phyloP scores from a whole-genome alignment of 2,888 invertebrate genomes.

The Drosophila sordidapex region DNA sequence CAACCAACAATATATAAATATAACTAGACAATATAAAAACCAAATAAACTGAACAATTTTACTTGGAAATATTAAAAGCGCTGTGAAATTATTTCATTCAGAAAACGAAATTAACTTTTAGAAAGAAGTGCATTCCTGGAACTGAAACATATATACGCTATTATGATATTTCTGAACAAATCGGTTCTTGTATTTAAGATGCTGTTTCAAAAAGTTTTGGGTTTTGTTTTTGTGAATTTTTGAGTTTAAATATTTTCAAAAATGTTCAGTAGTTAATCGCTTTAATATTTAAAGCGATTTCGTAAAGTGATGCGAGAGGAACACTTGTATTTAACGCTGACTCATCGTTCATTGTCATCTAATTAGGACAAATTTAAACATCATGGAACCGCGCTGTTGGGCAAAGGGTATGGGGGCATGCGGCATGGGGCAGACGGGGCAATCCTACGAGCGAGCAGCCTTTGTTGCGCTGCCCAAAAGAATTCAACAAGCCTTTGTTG shows the following conservation, averaged over 20 bases:
- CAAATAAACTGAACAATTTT: constrained; percentile 67
- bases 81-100: background rate
- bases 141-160: background rate
- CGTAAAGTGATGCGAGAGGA: constrained; percentile 6
- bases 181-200: background rate
- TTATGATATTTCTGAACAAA: background rate
- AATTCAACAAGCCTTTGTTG: constrained; percentile 70
- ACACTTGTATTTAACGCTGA: constrained; percentile 55
- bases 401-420: background rate
- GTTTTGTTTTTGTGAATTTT: background rate
- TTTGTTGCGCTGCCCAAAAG: constrained; percentile 44
- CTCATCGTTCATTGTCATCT: constrained; percentile 83
- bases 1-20: constrained; percentile 47
- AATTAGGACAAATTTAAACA: constrained; percentile 84
- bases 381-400: constrained; percentile 58
- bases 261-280: background rate
- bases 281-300: background rate
- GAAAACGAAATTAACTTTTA: background rate
- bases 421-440: constrained; percentile 11
- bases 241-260: background rate
- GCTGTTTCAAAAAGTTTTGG: too few relatives aligned
- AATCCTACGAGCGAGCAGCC: constrained; percentile 43
- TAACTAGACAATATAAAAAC: constrained; percentile 65
- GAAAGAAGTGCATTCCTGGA: background rate
- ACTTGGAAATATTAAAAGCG: constrained; percentile 30